Evolutionary conservation across 2,888 invertebrate genomes (phyloP), one percentile per base, ranked within the genome.

Genomic region (Quadroppia sp.): DNA sequence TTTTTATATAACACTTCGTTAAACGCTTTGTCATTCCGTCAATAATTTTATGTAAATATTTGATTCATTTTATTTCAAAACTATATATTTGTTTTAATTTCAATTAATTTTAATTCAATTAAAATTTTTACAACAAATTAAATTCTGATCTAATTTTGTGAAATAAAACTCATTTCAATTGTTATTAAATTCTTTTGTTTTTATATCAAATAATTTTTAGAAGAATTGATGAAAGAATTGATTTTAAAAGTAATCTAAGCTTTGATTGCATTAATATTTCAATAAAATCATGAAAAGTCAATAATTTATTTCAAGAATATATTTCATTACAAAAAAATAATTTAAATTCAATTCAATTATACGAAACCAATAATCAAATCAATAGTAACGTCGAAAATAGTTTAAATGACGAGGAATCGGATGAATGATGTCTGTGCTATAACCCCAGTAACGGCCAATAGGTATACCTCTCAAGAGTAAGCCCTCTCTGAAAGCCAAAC

Each of bases 11-110:
- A 25, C 23, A 25, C 1, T 30, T 61, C 17, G 32, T 30, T 30
- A 36, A 61, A 61, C 32, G 61, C 61, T 61, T 61, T 61, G 61
- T 61, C 61, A 61, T 61, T 61, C 61, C 32, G 32, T 61, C 4
- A 20, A 17, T 50, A n/a, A n/a, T n/a, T 50, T 20, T n/a, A n/a
- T 20, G 20, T 20, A 20, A 50, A 50, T 20, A 48, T 13, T 48
- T 3, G 17, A 17, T 48, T 48, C 13, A 45, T 45, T 45, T 45
- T n/a, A n/a, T n/a, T n/a, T n/a, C n/a, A n/a, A n/a, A n/a, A 36
- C 36, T 36, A 11, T 7, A 7, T 36, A 48, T 48, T 48, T 11
- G 3, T 17, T 3, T 11, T 48, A 48, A 48, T 17, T 17, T 48
- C 45, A 11, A 17, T 48, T 11, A 48, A 48, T 48, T 48, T 11